phyloP scores from a whole-genome alignment of 2,797 vertebrate genomes.

The Chaetophractus vellerosus region DNA sequence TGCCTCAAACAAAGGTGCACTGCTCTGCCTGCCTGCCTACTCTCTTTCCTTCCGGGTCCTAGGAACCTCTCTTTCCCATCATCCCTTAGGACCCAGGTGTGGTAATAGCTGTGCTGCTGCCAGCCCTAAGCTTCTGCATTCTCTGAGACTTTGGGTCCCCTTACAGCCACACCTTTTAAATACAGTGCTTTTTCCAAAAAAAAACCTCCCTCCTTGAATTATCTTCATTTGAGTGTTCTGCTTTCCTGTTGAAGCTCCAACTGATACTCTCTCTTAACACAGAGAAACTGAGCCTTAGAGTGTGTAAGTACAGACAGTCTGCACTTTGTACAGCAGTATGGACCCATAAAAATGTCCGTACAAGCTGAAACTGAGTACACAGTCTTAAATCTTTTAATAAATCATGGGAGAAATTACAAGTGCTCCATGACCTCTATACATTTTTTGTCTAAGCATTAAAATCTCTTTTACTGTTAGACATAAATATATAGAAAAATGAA shows the following conservation, averaged over 20 bases:
- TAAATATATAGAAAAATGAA: neutral
- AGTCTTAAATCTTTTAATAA: neutral
- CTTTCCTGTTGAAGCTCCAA: neutral
- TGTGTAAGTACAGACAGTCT: accelerated
- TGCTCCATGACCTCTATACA: neutral
- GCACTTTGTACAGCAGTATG: accelerated
- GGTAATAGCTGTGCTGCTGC: neutral
- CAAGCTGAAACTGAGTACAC: neutral
- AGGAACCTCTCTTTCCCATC: neutral
- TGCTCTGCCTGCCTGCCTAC: no score
- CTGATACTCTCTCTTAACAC: neutral
- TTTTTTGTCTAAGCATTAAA: neutral
- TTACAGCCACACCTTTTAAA: neutral
- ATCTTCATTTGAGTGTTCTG: neutral
- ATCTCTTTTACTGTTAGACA: neutral
- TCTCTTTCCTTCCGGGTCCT: neutral
- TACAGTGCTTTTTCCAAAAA: neutral
- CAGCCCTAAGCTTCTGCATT: neutral
- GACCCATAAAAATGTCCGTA: no score
- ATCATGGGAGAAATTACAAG: neutral
- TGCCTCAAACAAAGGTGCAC: neutral
- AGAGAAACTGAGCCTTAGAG: neutral
- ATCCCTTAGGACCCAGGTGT: neutral
- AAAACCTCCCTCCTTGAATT: neutral
- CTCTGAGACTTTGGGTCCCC: neutral